These are phyloP conservation scores for Tupaia tana DNA, from an alignment of 2,113 vertebrate genomes.

Conservation along the genomic window DNA sequence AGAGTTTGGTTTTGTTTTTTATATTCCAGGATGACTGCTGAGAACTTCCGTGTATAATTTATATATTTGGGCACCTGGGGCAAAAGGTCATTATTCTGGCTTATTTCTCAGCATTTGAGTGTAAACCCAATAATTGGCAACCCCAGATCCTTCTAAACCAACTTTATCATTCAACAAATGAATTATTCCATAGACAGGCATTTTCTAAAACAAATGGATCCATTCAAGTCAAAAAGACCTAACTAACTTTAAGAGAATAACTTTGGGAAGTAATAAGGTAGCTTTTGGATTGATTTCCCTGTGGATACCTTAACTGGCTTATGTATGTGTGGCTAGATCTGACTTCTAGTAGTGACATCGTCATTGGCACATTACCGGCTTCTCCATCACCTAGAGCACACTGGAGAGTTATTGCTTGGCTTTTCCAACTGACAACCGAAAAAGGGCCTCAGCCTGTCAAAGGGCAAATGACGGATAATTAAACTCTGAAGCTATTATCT, in stretches of 20 bases:
- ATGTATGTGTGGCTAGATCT: not conserved
- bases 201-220: conserved; percentile 36
- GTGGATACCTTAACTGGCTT: not conserved
- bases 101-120: not conserved
- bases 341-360: not conserved
- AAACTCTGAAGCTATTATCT: not conserved
- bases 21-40: conserved; percentile 45
- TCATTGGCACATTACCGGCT: not conserved
- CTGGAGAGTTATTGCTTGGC: not conserved
- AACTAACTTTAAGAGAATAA: not conserved
- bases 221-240: not conserved
- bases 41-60: not conserved
- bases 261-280: not conserved
- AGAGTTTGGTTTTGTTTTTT: conserved; percentile 18
- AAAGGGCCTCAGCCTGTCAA: not conserved
- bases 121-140: not conserved
- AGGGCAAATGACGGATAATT: not conserved
- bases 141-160: not conserved
- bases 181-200: not conserved
- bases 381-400: not conserved
- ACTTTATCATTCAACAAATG: conserved; percentile 17
- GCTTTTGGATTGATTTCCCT: not conserved
- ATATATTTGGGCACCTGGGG: not conserved
- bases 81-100: not conserved
- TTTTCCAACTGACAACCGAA: not conserved